Base-by-base conservation (phyloP, 2,888 invertebrate species). In the Cactoblastis cactorum region DNA sequence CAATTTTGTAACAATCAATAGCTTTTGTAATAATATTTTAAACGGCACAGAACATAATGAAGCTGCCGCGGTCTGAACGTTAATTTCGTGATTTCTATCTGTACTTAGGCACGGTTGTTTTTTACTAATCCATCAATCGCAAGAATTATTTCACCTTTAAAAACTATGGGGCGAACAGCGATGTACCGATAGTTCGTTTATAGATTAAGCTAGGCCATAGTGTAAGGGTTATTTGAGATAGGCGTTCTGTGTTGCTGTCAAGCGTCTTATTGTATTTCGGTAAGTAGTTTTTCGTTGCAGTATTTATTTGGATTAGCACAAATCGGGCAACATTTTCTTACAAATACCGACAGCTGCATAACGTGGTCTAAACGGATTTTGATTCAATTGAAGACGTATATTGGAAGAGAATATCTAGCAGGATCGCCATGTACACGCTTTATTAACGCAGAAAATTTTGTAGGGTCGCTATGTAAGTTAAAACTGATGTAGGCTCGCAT, bases 141-240 rank as follows among this genome's bases (percentile, higher is more conserved):
- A 15, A 35, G 15, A 19, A 46, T 46, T 8, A 46, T 22, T 22
- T 35, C 22, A 22, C 37, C 35, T 37, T 35, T 37, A 4, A 17
- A 17, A 6, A 17, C 22, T 33, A 2, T 41, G 49, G 49, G 65
- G 59, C 62, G 59, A 49, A 62, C 58, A 67, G 57, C 65, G 37
- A 43, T 32, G 61, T 64, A 68, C 69, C 64, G 55, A 57, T 58
- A 65, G 77, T 84, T 83, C 78, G 80, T 82, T 76, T 65, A 63
- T 83, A 82, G 82, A 52, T 54, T 86, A 85, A 83, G 85, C 67
- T 87, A 88, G 58, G 79, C 56, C 71, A 65, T 82, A 86, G 74
- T 72, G 73, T 83, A 83, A 82, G 80, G 71, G 71, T 77, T 68
- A 67, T 64, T 67, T 61, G 58, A 37, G 37, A 67, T 77, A 83